These are phyloP conservation scores for Leptoclinus maculatus DNA, from an alignment of 2,797 vertebrate species.

Conservation along the genomic window DNA sequence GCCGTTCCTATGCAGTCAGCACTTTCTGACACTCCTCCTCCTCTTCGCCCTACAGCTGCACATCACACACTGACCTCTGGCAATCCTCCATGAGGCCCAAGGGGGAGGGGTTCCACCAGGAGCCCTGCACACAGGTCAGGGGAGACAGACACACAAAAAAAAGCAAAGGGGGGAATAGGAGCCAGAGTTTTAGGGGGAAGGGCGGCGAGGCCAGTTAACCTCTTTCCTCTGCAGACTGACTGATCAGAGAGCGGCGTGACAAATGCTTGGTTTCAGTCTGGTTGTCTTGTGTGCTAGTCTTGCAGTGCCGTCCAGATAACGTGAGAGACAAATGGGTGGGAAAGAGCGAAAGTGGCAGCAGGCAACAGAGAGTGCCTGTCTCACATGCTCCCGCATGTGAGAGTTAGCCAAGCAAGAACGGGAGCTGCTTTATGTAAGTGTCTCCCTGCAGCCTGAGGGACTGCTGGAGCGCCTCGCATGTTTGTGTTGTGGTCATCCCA, in stretches of 20 bases:
- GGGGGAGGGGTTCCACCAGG: slow-evolving; percentile 11
- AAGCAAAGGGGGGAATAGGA: slow-evolving; percentile 4
- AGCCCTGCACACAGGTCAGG: slow-evolving; percentile 43
- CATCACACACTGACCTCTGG: slow-evolving; percentile 75
- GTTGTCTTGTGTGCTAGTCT: slow-evolving; percentile 30
- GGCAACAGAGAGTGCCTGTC: slow-evolving; percentile 47
- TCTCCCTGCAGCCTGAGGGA: slow-evolving; percentile 68
- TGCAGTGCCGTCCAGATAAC: slow-evolving; percentile 24
- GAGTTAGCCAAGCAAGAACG: slow-evolving; percentile 45
- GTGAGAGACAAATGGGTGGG: slow-evolving; percentile 48
- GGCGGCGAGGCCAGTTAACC: slow-evolving; percentile 27
- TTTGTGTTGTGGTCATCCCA: slow-evolving; percentile 69
- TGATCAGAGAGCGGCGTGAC: slow-evolving; percentile 27
- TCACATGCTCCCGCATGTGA: slow-evolving; percentile 81
- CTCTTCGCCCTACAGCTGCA: slow-evolving; percentile 67
- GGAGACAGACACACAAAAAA: slow-evolving; percentile 13
- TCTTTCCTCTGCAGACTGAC: slow-evolving; percentile 29
- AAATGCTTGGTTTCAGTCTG: slow-evolving; percentile 5
- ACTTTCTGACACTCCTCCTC: slow-evolving; percentile 53
- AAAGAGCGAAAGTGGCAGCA: slow-evolving; percentile 43
- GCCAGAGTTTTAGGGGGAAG: slow-evolving; percentile 3
- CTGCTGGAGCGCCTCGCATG: slow-evolving; percentile 72
- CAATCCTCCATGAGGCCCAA: slow-evolving; percentile 49
- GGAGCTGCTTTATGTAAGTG: slow-evolving; percentile 81
- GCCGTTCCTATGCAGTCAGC: slow-evolving; percentile 72